These are phyloP conservation scores for Benitochromis conjunctus DNA, from an alignment of 2,113 vertebrate genomes.

Conservation along the genomic window DNA sequence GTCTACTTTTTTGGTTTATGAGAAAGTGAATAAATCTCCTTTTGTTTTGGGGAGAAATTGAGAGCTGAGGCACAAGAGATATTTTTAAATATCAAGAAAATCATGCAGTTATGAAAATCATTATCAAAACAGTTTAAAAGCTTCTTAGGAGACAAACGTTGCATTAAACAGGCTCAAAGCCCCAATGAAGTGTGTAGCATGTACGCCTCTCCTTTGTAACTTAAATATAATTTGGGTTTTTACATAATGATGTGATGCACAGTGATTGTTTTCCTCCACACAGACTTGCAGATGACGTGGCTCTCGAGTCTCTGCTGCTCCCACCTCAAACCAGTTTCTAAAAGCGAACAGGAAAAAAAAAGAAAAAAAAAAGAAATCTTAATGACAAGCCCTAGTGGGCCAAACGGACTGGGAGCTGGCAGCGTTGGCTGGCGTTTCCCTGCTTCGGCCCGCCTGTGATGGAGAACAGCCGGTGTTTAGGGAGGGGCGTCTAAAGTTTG, in stretches of 20 bases:
- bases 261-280: slow-evolving; percentile 22
- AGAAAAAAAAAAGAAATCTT: slow-evolving; percentile 34
- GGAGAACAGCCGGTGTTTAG: slow-evolving; percentile 51
- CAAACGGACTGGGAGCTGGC: slow-evolving; percentile 47
- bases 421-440: slow-evolving; percentile 11
- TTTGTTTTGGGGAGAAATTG: background rate
- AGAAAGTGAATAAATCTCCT: background rate
- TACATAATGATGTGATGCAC: background rate
- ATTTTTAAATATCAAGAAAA: background rate
- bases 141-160: background rate
- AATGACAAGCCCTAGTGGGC: slow-evolving; percentile 64
- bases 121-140: background rate
- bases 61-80: background rate
- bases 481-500: slow-evolving; percentile 40
- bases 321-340: slow-evolving; percentile 46
- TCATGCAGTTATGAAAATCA: background rate
- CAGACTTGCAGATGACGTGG: slow-evolving; percentile 67
- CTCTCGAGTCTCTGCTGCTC: slow-evolving; percentile 34
- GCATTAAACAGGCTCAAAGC: background rate
- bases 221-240: background rate
- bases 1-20: background rate
- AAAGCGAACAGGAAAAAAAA: slow-evolving; percentile 5
- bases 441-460: slow-evolving; percentile 49
- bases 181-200: background rate
- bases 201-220: background rate